A percentile compares a stretch with the other conserved stretches of the same genome.
Evolutionary conservation across 2,797 vertebrate species (phyloP).

Genomic region (Ataeniobius toweri): DNA sequence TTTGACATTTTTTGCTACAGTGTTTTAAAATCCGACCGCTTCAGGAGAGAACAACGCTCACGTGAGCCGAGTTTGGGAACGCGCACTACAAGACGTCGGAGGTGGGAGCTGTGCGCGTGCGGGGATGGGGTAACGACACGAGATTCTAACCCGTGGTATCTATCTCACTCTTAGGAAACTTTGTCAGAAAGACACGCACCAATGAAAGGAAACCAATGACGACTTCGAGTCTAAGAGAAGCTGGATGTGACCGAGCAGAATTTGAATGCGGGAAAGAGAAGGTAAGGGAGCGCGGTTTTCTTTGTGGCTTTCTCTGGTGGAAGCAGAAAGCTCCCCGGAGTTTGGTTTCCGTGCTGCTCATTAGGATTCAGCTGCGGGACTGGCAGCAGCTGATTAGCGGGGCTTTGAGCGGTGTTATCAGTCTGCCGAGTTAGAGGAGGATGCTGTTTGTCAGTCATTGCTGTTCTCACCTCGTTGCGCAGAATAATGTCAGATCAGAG

Average conservation of each 20-base stretch:
- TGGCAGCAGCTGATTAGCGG: constrained; percentile 12
- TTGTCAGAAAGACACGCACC: constrained; percentile 12
- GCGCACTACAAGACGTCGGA: constrained; percentile 70
- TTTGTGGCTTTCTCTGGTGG: constrained; percentile 4
- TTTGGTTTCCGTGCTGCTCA: constrained; percentile 21
- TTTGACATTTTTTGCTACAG: neutral
- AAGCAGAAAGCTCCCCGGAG: neutral
- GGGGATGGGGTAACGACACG: neutral
- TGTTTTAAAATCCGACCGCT: neutral
- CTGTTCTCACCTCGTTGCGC: constrained; percentile 1
- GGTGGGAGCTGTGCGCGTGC: constrained; percentile 73
- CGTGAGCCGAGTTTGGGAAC: neutral
- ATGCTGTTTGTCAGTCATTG: constrained; percentile 37
- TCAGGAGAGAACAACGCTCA: neutral
- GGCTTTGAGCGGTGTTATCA: constrained; percentile 6
- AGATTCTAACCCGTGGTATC: constrained; percentile 11
- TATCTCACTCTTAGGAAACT: constrained; percentile 44
- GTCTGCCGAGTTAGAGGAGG: constrained; percentile 18
- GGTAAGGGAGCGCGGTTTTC: constrained; percentile 47
- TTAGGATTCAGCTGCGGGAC: neutral
- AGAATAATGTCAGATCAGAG: neutral
- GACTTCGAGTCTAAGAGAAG: neutral
- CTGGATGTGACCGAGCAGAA: constrained; percentile 4
- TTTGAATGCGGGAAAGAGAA: constrained; percentile 2
- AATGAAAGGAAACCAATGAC: neutral